These are phyloP conservation scores for Chamaetylas fuelleborni DNA, from an alignment of 2,113 vertebrate genomes.

Conservation along the genomic window DNA sequence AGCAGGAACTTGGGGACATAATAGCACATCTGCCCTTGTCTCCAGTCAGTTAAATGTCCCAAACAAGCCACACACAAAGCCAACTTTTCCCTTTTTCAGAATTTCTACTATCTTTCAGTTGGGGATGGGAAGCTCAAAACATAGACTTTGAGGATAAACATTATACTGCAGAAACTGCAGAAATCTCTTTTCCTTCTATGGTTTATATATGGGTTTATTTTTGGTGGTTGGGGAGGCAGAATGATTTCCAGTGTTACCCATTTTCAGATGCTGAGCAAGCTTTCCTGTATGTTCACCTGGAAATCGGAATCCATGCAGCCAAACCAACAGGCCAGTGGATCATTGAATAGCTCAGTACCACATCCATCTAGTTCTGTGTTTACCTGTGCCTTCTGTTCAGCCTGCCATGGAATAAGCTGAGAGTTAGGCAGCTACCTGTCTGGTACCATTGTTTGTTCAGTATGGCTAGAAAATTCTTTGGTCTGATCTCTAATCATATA, in stretches of 20 bases:
- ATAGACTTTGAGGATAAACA: background rate
- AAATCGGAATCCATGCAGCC: background rate
- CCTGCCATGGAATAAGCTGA: background rate
- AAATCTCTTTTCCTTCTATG: background rate
- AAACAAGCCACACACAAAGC: background rate
- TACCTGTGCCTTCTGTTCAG: background rate
- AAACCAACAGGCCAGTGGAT: background rate
- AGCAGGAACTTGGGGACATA: background rate
- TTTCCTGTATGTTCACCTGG: background rate
- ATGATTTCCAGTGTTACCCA: background rate
- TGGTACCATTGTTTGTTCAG: background rate
- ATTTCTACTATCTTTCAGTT: background rate
- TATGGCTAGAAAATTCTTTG: background rate
- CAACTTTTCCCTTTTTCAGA: background rate
- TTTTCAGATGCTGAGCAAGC: background rate
- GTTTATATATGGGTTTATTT: background rate
- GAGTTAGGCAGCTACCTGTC: background rate
- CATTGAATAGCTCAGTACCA: background rate
- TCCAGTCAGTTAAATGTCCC: background rate
- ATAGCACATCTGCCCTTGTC: background rate
- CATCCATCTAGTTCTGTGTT: background rate
- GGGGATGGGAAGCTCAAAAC: background rate
- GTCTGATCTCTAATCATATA: background rate
- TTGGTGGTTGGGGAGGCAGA: background rate
- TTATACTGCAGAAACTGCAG: background rate